Conservation (phyloP, 2,113 vertebrate species). For the Lasiurus cinereus region DNA sequence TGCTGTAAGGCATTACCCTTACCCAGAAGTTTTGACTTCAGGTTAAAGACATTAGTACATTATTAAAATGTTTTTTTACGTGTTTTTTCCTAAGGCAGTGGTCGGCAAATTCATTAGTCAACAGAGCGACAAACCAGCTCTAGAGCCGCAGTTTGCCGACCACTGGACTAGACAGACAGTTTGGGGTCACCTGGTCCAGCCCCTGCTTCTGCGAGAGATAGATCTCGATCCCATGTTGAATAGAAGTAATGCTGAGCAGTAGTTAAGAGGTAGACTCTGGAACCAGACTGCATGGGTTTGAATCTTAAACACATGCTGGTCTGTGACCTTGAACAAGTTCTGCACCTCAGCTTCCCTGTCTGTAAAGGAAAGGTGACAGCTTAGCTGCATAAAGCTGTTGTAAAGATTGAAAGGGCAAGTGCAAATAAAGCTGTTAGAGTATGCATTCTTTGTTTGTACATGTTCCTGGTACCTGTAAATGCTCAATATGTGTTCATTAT, state of each 20-base stretch:
- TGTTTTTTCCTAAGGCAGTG: too few relatives aligned
- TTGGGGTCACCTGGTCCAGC: not conserved
- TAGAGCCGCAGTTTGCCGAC: too few relatives aligned
- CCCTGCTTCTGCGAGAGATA: not conserved
- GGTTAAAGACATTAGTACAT: too few relatives aligned
- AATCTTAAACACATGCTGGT: not conserved
- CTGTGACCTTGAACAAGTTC: not conserved
- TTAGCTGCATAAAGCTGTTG: not conserved
- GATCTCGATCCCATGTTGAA: not conserved
- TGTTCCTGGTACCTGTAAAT: accelerated
- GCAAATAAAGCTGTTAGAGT: not conserved
- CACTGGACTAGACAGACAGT: not conserved
- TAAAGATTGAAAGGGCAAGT: not conserved
- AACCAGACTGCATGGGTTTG: not conserved
- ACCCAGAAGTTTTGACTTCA: too few relatives aligned
- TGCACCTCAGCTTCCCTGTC: not conserved
- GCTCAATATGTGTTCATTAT: not conserved
- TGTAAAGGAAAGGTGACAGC: too few relatives aligned
- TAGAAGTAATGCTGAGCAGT: not conserved
- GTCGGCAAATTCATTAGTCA: too few relatives aligned
- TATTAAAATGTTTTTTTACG: too few relatives aligned
- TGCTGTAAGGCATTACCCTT: too few relatives aligned
- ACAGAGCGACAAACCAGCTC: too few relatives aligned
- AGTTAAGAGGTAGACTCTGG: not conserved
- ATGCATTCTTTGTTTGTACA: accelerated